Evolutionary conservation across 2,113 vertebrate species (phyloP).

Genomic region (Ceratotherium simum): DNA sequence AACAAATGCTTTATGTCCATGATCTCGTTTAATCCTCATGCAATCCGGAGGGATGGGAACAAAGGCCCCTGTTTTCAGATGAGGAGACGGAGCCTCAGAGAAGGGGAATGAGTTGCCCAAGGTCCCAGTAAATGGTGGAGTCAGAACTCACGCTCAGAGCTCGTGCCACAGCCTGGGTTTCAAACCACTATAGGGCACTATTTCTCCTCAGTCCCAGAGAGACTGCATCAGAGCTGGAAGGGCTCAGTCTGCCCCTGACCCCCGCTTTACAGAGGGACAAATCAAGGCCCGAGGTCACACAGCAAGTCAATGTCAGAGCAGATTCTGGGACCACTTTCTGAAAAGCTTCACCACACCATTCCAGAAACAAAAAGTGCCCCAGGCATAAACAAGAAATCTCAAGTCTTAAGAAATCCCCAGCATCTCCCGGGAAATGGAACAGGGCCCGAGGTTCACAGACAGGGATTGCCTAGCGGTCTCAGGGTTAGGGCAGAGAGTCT

Average conservation of each 20-base stretch:
- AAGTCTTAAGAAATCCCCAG: slow-evolving; percentile 45
- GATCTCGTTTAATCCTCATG: slow-evolving; percentile 50
- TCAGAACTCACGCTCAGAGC: neutral
- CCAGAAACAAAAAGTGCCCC: neutral
- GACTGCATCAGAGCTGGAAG: neutral
- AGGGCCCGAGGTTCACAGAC: neutral
- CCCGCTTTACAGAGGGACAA: neutral
- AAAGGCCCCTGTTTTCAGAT: neutral
- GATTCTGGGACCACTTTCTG: neutral
- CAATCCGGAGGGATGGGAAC: neutral
- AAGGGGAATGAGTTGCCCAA: slow-evolving; percentile 12
- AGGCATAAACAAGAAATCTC: neutral
- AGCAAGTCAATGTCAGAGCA: neutral
- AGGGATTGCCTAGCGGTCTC: neutral
- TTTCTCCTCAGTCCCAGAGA: neutral
- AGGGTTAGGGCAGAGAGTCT: neutral
- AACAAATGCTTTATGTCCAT: neutral
- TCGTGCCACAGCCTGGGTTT: neutral
- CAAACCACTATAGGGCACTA: neutral
- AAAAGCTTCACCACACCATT: neutral
- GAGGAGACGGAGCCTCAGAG: neutral
- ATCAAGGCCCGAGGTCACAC: neutral
- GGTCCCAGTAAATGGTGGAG: neutral
- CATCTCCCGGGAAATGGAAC: slow-evolving; percentile 7
- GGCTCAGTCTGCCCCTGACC: neutral